phyloP scores from a whole-genome alignment of 53 echinoderm and acorn worm genomes.

The Arbacia lixula region DNA sequence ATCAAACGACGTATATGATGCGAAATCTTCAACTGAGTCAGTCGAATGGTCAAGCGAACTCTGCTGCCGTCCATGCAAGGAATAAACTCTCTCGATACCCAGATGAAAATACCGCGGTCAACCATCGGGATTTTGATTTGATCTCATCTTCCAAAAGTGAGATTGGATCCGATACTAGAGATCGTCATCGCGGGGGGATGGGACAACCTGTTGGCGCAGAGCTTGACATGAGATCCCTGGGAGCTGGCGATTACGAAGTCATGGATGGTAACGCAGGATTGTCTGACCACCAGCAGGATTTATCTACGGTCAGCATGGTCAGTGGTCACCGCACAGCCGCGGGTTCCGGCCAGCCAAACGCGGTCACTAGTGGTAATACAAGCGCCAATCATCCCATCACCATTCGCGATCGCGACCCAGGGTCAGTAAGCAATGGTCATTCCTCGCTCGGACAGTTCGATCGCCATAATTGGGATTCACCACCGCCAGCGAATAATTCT shows the following conservation, averaged over 20 bases:
- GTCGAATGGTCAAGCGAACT: slow-evolving; percentile 23
- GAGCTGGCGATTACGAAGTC: slow-evolving; percentile 43
- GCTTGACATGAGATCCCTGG: slow-evolving; percentile 9
- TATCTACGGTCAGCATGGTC: background rate
- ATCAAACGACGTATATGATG: slow-evolving; percentile 35
- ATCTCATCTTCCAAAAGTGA: slow-evolving; percentile 28
- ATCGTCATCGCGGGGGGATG: slow-evolving; percentile 35
- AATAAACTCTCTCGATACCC: slow-evolving; percentile 8
- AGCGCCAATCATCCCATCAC: no score
- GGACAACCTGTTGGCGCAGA: slow-evolving; percentile 54
- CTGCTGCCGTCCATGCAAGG: background rate
- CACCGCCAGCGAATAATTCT: no score
- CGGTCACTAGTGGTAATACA: background rate
- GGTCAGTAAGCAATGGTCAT: slow-evolving; percentile 24
- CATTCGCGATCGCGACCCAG: background rate
- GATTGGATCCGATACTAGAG: background rate
- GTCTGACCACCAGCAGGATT: background rate
- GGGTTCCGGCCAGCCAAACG: background rate
- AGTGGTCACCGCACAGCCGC: slow-evolving; percentile 18
- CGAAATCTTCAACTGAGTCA: slow-evolving; percentile 27
- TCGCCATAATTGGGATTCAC: slow-evolving; percentile 49
- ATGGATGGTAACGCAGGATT: slow-evolving; percentile 48
- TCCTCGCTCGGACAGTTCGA: slow-evolving; percentile 43
- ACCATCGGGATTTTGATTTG: background rate
- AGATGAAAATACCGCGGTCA: background rate